These are phyloP conservation scores for Camponotus floridanus DNA, from an alignment of 1,140 invertebrate genomes.

Conservation along the genomic window DNA sequence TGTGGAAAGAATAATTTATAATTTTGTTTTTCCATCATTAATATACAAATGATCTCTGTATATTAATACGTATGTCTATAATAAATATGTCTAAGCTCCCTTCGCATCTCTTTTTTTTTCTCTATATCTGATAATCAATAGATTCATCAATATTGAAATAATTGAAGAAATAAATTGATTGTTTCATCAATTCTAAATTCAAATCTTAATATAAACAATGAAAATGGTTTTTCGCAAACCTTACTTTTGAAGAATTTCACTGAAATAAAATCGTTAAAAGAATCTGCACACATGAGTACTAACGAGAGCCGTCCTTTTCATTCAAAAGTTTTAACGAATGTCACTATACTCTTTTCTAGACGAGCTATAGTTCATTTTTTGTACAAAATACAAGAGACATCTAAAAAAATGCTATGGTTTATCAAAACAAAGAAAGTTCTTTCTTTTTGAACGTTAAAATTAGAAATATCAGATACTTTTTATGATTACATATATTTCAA, in stretches of 20 bases:
- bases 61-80: neutral
- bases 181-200: neutral
- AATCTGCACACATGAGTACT: neutral
- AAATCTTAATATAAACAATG: neutral
- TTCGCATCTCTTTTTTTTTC: neutral
- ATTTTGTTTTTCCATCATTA: too few relatives aligned
- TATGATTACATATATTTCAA: too few relatives aligned
- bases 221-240: neutral
- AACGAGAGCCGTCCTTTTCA: constrained; percentile 15
- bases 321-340: constrained; percentile 52
- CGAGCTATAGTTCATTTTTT: neutral
- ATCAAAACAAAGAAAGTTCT: constrained; percentile 1
- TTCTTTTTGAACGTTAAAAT: neutral
- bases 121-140: neutral
- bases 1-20: too few relatives aligned
- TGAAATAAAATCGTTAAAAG: constrained; percentile 28
- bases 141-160: neutral
- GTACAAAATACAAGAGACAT: neutral
- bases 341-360: neutral
- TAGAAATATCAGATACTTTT: neutral
- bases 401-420: constrained; percentile 17
- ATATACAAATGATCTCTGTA: too few relatives aligned
- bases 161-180: neutral
- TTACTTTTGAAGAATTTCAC: neutral
- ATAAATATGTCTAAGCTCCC: neutral